Evolutionary conservation across 2,797 vertebrate species (phyloP), one percentile per base, ranked within the genome.

Genomic region (Myotis pilosus): DNA sequence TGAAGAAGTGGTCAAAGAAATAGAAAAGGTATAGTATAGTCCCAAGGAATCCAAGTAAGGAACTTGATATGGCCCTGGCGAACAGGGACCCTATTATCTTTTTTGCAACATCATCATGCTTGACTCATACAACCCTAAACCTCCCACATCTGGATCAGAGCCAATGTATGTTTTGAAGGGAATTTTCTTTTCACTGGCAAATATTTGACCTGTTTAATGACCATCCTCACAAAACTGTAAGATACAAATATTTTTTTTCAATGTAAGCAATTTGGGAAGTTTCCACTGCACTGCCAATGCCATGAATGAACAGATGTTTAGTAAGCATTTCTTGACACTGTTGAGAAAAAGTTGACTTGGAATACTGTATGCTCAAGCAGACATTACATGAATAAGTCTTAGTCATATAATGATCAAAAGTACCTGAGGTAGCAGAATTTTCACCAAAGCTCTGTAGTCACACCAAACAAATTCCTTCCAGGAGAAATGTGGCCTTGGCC

Each of bases 361-460:
- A 86, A 92, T 86, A 57, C n/a, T 66, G 22, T 15, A 16, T 44
- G 44, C 2, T 80, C 25, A 80, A 89, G 60, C 69, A 83, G 30
- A n/a, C 15, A 36, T 71, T 47, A 91, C 2, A 60, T 30, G 41
- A 71, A 87, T 0, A 2, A 76, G 69, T 33, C 69, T 83, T 30
- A 51, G 53, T 22, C 19, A 80, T 71, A 25, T 47, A 91, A 88
- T 79, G 55, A 90, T 82, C 16, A 71, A 94, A 94, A 94, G 30
- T 57, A 94, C 86, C 2, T 2, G 53, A 81, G 20, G 15, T 51
- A 60, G 30, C 33, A 92, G 51, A 91, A 91, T 72, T 22, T 22
- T 94, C 69, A 20, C 51, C 30, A 57, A 69, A 64, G 6, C 10
- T 81, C 76, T 55, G 53, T 69, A 76, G 4, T 69, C 10, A 66